Conservation (phyloP, 2,888 invertebrate genomes). For the Tipula vernalis region DNA sequence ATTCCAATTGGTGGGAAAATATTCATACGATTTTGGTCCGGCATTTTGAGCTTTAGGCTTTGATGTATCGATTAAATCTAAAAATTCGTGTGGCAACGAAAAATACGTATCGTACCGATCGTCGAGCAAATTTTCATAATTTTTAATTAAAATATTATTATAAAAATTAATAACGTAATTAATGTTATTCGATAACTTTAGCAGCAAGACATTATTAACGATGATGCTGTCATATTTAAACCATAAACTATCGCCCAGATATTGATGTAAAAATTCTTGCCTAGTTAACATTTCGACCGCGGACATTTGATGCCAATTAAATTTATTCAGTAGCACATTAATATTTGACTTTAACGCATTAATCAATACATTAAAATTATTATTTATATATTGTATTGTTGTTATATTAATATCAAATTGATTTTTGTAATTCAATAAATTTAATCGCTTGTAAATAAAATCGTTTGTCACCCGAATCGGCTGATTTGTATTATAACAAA, state of each 20-base stretch:
- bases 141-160: conserved; percentile 48
- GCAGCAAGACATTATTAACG: conserved; percentile 19
- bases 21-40: conserved; percentile 51
- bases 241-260: conserved; percentile 51
- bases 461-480: conserved; percentile 35
- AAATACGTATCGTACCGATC: conserved; percentile 46
- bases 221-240: conserved; percentile 37
- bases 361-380: conserved; percentile 27
- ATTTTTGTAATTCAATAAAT: background rate
- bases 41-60: conserved; percentile 25
- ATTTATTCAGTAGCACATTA: conserved; percentile 41
- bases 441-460: conserved; percentile 22
- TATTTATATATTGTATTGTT: background rate
- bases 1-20: conserved; percentile 51
- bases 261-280: conserved; percentile 41
- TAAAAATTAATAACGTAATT: conserved; percentile 43
- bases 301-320: conserved; percentile 36
- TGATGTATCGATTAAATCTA: conserved; percentile 36
- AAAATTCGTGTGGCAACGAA: conserved; percentile 52
- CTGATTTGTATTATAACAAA: conserved; percentile 19
- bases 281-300: conserved; percentile 43
- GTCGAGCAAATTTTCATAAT: conserved; percentile 45
- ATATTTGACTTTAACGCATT: conserved; percentile 37
- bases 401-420: background rate
- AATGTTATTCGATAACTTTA: conserved; percentile 6